Base-by-base conservation (phyloP, 2,888 invertebrate genomes). In the Heteromyza rotundicornis region DNA sequence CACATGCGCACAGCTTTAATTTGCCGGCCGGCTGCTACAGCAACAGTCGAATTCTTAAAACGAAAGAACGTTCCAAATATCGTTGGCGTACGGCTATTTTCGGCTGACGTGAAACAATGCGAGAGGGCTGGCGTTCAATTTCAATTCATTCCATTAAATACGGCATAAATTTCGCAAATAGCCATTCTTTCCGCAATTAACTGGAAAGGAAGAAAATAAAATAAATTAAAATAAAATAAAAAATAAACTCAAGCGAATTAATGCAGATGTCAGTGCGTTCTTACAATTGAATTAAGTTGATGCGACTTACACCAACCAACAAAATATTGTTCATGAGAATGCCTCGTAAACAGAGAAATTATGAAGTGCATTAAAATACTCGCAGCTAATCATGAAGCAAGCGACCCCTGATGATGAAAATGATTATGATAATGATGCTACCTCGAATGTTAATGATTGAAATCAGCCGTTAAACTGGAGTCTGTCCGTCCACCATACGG, bases 391-490 rank as follows among this genome's bases (percentile, higher is more conserved):
- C 27, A 27, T 27, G 27, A n/a, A n/a, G n/a, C n/a, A n/a, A n/a
- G n/a, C n/a, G n/a, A n/a, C n/a, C 27, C 27, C 27, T 5, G n/a
- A 7, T n/a, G n/a, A n/a, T n/a, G 12, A 54, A 23, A 49, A 50
- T n/a, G 24, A 2, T 7, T 7, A 7, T 16, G 16, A 53, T n/a
- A 59, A 60, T 49, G n/a, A 61, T 61, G 60, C 59, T 60, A 52
- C 61, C 63, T n/a, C n/a, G 62, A 61, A 76, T 76, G 71, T 71
- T 74, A 76, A 76, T 76, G 75, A 76, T 76, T 74, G 70, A 74
- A 74, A 72, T 68, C 66, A 74, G 66, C 49, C 71, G 68, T 75
- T 74, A 75, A 76, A 76, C 77, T 69, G 73, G n/a, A 3, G 10
- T n/a, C 14, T 14, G 40, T n/a, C 14, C 3, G 40, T 27, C 27